A percentile compares a stretch with the other conserved stretches of the same genome.
Conservation (phyloP, 2,888 invertebrate species). For the Nomada ferruginata region DNA sequence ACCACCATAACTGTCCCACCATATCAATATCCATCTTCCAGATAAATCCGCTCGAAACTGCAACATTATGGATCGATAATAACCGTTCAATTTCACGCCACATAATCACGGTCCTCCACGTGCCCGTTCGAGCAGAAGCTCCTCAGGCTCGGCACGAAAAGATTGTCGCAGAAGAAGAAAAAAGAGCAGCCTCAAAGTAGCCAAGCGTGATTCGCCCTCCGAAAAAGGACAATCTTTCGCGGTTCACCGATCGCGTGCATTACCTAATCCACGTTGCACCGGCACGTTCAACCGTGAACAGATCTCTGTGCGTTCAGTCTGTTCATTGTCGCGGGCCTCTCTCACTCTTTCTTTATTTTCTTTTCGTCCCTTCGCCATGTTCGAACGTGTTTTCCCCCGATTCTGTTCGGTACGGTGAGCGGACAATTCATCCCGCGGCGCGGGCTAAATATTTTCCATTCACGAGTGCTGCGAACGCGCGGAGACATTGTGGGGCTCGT, state of each 20-base stretch:
- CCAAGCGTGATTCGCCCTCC: slow-evolving; percentile 51
- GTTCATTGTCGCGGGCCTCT: slow-evolving; percentile 20
- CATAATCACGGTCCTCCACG: neutral
- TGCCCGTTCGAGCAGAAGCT: slow-evolving; percentile 15
- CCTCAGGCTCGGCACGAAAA: slow-evolving; percentile 9
- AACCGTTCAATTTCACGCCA: neutral
- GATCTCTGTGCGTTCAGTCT: slow-evolving; percentile 8
- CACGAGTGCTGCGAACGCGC: too few species aligned
- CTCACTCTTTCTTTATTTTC: neutral
- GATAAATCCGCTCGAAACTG: neutral
- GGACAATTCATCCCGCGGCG: neutral
- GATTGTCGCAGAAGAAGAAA: slow-evolving; percentile 15
- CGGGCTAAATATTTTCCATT: neutral
- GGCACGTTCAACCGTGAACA: slow-evolving; percentile 37
- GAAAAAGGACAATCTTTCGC: slow-evolving; percentile 62
- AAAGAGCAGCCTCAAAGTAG: slow-evolving; percentile 61
- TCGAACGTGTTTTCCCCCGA: neutral
- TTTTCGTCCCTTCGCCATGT: neutral
- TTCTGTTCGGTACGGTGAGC: neutral
- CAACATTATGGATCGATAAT: neutral
- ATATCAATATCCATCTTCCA: neutral
- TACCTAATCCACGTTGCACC: slow-evolving; percentile 62
- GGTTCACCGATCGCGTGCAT: slow-evolving; percentile 59
- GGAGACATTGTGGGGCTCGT: too few species aligned
- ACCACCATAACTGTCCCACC: neutral